Base-by-base conservation (phyloP, 2,113 vertebrate genomes). In the Salminus brasiliensis region DNA sequence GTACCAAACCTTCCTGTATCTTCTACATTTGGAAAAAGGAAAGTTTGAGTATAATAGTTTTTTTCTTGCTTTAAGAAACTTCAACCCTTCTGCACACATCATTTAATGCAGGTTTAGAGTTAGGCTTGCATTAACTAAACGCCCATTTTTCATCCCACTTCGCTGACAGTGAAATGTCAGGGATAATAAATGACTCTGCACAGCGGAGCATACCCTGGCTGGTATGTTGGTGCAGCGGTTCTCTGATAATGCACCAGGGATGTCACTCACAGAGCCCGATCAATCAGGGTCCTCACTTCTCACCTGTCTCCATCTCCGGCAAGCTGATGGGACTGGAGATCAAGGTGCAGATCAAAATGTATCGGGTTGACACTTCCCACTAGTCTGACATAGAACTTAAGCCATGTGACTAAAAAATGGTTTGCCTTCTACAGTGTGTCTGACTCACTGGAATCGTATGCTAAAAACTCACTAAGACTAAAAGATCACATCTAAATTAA, bases 51-150 rank as follows among this genome's bases (percentile, higher is more conserved):
- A n/a, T n/a, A n/a, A n/a, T n/a, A n/a, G n/a, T n/a, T n/a, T n/a
- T n/a, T n/a, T 15, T 47, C 12, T 11, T 11, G 12, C 13, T 7
- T 47, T 55, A 55, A 23, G 23, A 67, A 67, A 27, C 43, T 63
- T 45, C 34, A 66, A 39, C 15, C 18, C 1, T 49, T 49, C 4
- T 4, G n/a, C 15, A 34, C 16, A 45, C 29, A 27, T 52, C 36
- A 34, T 45, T 29, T 10, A 39, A 13, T 15, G 27, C 9, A 25
- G 52, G 30, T 18, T 62, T 68, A 68, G 52, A 41, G 27, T 55
- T 39, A 68, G 45, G 45, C 36, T 45, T 76, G 16, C 67, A 60
- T 71, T 71, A 71, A 43, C 66, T 29, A 57, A 70, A 27, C 34
- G 34, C n/a, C 39, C 34, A 45, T 30, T 45, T 27, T 11, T 70